phyloP scores from a whole-genome alignment of 2,797 vertebrate genomes.

The Enteromius trimaculatus region DNA sequence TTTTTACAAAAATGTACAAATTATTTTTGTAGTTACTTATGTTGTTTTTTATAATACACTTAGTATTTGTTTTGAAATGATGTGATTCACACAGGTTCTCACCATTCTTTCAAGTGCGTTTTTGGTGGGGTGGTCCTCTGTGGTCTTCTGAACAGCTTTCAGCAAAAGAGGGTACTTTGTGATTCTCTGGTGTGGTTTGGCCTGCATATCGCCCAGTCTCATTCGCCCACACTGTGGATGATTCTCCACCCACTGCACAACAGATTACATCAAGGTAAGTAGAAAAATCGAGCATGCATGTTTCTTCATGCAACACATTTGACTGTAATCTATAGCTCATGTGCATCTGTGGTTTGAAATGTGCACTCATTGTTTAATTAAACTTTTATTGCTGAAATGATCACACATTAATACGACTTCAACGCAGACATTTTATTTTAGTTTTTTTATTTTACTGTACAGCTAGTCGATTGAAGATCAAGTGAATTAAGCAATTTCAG shows the following conservation, averaged over 20 bases:
- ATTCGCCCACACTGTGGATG: conserved; percentile 81
- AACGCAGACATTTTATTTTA: background rate
- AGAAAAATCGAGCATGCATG: background rate
- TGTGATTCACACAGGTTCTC: conserved; percentile 43
- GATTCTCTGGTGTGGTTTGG: conserved; percentile 86
- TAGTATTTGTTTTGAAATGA: background rate
- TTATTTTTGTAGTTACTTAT: no score
- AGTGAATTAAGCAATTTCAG: background rate
- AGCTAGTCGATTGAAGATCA: background rate
- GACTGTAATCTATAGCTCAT: background rate
- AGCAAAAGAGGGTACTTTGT: conserved; percentile 88
- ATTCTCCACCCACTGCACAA: conserved; percentile 84
- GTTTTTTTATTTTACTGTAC: background rate
- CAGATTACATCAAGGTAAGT: conserved; percentile 1
- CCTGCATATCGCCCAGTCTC: conserved; percentile 85
- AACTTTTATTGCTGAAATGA: background rate
- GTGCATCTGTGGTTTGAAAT: background rate
- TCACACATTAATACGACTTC: background rate
- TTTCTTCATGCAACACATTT: background rate
- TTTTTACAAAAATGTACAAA: no score
- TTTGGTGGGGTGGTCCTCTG: conserved; percentile 65
- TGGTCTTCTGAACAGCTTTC: conserved; percentile 80
- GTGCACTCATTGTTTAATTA: background rate
- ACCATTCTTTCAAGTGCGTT: conserved; percentile 77
- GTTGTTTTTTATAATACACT: background rate